Base-by-base conservation (phyloP, 53 echinoderm and acorn worm genomes). In the Antedon mediterranea region DNA sequence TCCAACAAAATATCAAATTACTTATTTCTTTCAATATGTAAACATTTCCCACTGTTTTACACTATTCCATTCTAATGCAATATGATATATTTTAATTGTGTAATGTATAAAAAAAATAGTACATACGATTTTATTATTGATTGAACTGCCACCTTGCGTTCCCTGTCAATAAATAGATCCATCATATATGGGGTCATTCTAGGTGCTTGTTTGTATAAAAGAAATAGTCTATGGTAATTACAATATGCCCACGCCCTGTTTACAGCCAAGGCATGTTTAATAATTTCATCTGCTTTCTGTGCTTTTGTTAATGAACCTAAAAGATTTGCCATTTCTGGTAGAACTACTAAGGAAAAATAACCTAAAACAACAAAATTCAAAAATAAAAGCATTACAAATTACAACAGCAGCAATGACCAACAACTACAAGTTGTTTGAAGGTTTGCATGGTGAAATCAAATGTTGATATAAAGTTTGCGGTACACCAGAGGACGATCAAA, bases 41-140 rank as follows among this genome's bases (percentile, higher is more conserved):
- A n/a, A n/a, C n/a, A n/a, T n/a, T n/a, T n/a, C n/a, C n/a, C n/a
- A n/a, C n/a, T n/a, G n/a, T n/a, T n/a, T n/a, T n/a, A n/a, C n/a
- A n/a, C n/a, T n/a, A n/a, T n/a, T n/a, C n/a, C n/a, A n/a, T n/a
- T n/a, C n/a, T n/a, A n/a, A n/a, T n/a, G n/a, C n/a, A n/a, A n/a
- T n/a, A n/a, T n/a, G n/a, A n/a, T n/a, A n/a, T n/a, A n/a, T n/a
- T n/a, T n/a, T n/a, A n/a, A n/a, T n/a, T n/a, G n/a, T n/a, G n/a
- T n/a, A n/a, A 37, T 37, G 11, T 6, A 37, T 4, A 31, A 81
- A 20, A 30, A 44, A 73, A 75, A 71, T 70, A 33, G 89, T 87
- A 95, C 95, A 83, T 94, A 95, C 95, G 95, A 85, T 77, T 95
- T 91, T 75, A 89, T 78, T 32, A 95, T 87, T 30, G 79, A 43